A percentile compares a stretch with the other conserved stretches of the same genome.
These are phyloP conservation scores for Carterocephalus palaemon DNA, from an alignment of 2,888 invertebrate species.

Conservation along the genomic window DNA sequence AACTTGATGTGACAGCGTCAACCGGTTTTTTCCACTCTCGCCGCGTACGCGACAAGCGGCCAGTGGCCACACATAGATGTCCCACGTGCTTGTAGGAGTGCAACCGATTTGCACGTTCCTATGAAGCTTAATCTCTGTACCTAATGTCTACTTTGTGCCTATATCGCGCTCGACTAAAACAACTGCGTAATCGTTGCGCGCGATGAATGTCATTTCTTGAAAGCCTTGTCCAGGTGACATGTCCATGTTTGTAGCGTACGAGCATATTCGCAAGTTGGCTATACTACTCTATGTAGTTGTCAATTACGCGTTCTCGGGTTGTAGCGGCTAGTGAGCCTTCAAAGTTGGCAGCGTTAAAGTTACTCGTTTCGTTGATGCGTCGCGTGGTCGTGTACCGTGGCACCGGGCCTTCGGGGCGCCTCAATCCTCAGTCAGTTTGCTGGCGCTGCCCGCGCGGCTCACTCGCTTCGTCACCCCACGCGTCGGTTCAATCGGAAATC, in stretches of 20 bases:
- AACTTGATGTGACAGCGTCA: no score
- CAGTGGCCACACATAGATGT: no score
- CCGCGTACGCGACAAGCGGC: no score
- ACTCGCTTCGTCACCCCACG: conserved; percentile 55
- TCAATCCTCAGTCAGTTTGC: no score
- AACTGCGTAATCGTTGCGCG: conserved; percentile 54
- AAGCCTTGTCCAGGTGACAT: conserved; percentile 65
- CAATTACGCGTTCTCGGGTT: conserved; percentile 31
- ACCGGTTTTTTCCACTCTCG: no score
- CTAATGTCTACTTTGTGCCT: no score
- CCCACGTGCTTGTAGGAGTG: no score
- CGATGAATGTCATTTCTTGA: conserved; percentile 60
- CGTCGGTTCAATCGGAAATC: conserved; percentile 38
- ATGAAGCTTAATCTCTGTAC: no score
- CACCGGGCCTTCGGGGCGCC: no score
- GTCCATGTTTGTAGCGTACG: conserved; percentile 64
- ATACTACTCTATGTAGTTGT: conserved; percentile 53
- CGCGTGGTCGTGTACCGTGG: conserved; percentile 58
- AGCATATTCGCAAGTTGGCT: conserved; percentile 65
- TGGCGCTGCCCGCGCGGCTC: conserved; percentile 72
- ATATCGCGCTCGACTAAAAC: conserved; percentile 42
- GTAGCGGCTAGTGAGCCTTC: conserved; percentile 42
- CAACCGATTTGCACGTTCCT: no score
- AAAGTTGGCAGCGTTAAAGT: conserved; percentile 68
- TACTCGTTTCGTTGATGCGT: conserved; percentile 56